phyloP scores from a whole-genome alignment of 2,113 vertebrate genomes.

The Alethe diademata region DNA sequence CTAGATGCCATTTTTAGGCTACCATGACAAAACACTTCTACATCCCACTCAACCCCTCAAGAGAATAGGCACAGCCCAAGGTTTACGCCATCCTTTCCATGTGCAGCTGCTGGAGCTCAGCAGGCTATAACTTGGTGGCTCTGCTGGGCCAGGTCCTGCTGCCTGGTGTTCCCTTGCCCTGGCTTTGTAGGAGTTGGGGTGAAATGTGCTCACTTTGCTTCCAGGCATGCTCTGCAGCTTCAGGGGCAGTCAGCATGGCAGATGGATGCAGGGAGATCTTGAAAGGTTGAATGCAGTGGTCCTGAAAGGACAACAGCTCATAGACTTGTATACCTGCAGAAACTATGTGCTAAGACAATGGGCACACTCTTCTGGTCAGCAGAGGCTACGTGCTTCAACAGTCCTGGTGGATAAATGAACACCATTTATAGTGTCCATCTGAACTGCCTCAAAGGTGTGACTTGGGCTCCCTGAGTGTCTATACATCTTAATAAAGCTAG shows the following conservation, averaged over 20 bases:
- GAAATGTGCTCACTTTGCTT: constrained; percentile 77
- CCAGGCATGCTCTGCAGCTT: constrained; percentile 75
- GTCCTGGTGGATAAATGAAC: neutral
- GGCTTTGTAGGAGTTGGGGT: neutral
- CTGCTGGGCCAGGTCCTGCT: neutral
- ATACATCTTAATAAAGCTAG: neutral
- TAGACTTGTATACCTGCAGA: neutral
- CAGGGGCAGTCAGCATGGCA: constrained; percentile 83
- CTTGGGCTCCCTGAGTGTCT: neutral
- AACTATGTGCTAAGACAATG: neutral
- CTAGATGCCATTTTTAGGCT: neutral
- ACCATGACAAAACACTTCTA: neutral
- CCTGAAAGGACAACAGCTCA: constrained; percentile 36
- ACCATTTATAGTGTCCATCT: neutral
- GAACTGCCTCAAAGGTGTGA: neutral
- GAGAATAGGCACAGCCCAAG: neutral
- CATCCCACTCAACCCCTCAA: accelerated
- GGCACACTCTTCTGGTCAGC: neutral
- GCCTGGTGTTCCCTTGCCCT: neutral
- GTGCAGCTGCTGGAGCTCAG: neutral
- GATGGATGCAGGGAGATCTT: constrained; percentile 82
- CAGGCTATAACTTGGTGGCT: neutral
- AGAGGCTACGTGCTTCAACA: neutral
- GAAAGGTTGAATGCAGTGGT: constrained; percentile 59
- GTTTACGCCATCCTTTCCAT: neutral